Base-by-base conservation (phyloP, 2,113 vertebrate genomes). In the Elgaria multicarinata region DNA sequence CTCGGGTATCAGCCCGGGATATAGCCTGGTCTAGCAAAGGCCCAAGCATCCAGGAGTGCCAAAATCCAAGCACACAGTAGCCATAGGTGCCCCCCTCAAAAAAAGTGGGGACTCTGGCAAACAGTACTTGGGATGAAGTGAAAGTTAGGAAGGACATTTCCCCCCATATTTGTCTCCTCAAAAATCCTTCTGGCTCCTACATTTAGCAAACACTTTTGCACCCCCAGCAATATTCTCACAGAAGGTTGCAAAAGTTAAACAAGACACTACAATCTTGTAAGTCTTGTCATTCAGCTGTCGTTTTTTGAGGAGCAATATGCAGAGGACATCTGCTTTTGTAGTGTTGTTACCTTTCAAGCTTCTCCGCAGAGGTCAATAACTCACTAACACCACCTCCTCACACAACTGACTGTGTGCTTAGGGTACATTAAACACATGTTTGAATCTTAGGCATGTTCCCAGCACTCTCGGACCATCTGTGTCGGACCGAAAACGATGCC, bases 401-500 rank as follows among this genome's bases (percentile, higher is more conserved):
- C 36, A 64, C 90, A 88, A 50, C 2, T 84, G 74, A 88, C 66
- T 91, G 50, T 89, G 75, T 91, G 92, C 87, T 91, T 64, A 72
- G 91, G 74, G 89, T 93, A 80, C 75, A 91, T 92, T 95, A 93
- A 95, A 94, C 86, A 77, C 10, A 55, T 83, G 72, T 87, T 87
- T 77, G 85, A 85, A 82, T 36, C 58, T 80, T 85, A 78, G 31
- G 91, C 89, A 91, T 94, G 93, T 71, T 95, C 92, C 71, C 88
- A 94, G 90, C 76, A 93, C 90, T 93, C 94, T 91, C 46, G 33
- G 55, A 81, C 64, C 87, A 92, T 90, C 76, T 90, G 81, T 71
- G 16, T 77, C 4, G 18, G 79, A 83, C 76, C 85, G 28, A 62
- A 22, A 72, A 77, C 24, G 89, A 46, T 89, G 76, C 89, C 74